Evolutionary conservation across 2,888 invertebrate species (phyloP).

Genomic region (Mystacides longicornis): DNA sequence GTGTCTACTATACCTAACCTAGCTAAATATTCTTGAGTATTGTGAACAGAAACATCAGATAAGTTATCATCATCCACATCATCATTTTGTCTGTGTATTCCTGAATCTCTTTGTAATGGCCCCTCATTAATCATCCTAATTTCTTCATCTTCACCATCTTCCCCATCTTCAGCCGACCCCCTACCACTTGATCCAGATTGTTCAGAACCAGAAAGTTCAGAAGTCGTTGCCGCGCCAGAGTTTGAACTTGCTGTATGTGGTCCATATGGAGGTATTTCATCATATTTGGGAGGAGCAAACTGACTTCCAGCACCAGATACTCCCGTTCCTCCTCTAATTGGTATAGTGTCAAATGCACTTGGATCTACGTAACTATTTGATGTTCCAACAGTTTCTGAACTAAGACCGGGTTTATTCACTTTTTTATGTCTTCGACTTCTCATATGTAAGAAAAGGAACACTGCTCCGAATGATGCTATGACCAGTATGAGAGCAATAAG

Average conservation of each 20-base stretch:
- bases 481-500: constrained; percentile 75
- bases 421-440: constrained; percentile 74
- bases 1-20: constrained; percentile 88
- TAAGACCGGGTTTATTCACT: constrained; percentile 69
- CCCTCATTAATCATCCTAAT: constrained; percentile 96
- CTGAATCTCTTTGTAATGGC: constrained; percentile 67
- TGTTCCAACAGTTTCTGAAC: constrained; percentile 64
- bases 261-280: constrained; percentile 82
- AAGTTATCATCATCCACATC: constrained; percentile 63
- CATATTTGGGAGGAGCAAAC: constrained; percentile 86
- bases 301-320: constrained; percentile 51
- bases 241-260: constrained; percentile 70
- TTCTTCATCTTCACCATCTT: constrained; percentile 91
- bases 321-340: constrained; percentile 59
- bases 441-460: constrained; percentile 79
- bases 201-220: constrained; percentile 88
- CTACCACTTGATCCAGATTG: constrained; percentile 94
- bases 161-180: constrained; percentile 92
- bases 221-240: constrained; percentile 75
- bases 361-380: constrained; percentile 83
- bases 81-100: constrained; percentile 53
- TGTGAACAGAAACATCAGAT: constrained; percentile 86
- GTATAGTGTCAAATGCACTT: constrained; percentile 83
- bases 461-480: constrained; percentile 74
- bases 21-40: constrained; percentile 93